These are phyloP conservation scores for Trachemys scripta DNA, from an alignment of 2,113 vertebrate genomes.

Conservation along the genomic window DNA sequence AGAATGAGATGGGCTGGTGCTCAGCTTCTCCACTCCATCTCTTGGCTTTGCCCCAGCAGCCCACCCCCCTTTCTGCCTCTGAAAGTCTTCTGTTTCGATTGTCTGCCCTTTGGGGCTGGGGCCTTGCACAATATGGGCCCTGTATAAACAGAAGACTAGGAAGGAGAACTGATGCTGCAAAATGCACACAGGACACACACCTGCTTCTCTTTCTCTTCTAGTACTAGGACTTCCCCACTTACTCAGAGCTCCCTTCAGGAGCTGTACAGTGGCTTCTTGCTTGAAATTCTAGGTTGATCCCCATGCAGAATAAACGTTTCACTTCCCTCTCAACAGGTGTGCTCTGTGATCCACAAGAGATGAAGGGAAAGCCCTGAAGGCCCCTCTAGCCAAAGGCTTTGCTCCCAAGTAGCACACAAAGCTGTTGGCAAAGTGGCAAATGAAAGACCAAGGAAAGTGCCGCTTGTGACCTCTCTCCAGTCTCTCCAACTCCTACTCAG, in stretches of 20 bases:
- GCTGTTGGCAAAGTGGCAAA: background rate
- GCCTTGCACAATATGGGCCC: background rate
- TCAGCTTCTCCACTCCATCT: accelerated
- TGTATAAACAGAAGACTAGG: background rate
- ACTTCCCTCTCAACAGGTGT: background rate
- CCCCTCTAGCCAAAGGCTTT: background rate
- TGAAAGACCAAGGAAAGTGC: background rate
- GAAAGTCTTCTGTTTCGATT: background rate
- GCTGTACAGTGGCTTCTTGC: background rate
- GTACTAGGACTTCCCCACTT: accelerated
- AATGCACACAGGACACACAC: background rate
- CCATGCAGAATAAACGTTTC: background rate
- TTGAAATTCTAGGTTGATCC: background rate
- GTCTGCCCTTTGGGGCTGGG: accelerated
- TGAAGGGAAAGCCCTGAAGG: accelerated
- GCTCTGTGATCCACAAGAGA: accelerated
- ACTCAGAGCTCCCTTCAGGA: background rate
- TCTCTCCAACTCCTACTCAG: background rate
- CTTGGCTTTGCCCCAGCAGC: background rate
- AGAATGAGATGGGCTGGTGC: background rate
- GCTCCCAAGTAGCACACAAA: background rate
- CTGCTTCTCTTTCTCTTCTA: background rate
- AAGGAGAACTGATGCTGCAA: accelerated
- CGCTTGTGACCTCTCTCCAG: background rate
- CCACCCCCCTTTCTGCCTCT: background rate